Evolutionary conservation across 53 echinoderm and acorn worm species (phyloP), one percentile per base, ranked within the genome.

Genomic region (Echinometra lucunter): DNA sequence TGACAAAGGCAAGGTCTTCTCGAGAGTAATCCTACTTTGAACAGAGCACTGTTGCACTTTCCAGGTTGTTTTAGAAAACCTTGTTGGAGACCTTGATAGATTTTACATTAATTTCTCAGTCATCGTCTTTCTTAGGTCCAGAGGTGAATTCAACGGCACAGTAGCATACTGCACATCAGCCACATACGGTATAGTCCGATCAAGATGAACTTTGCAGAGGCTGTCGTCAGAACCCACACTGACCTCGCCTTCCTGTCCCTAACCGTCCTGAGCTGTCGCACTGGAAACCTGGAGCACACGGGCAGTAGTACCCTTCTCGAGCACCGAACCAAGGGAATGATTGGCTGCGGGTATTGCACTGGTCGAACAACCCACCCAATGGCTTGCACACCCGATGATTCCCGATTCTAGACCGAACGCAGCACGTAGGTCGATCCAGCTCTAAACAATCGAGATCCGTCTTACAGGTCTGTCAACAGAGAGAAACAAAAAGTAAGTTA

Each of bases 371-470:
- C 8, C 91, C 69, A 45, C 91, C 91, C n/a, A 91, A 42, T 28
- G 91, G 91, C 63, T 91, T 91, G 70, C 91, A 91, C 69, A 91
- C 69, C 3, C 91, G 91, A 69, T 66, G 69, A 27, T 91, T 58
- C 2, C 91, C 47, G 15, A 91, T 67, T 44, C 69, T 40, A 1
- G 91, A 91, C 37, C 69, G 91, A 42, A 91, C 91, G 28, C 91
- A 91, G 17, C 91, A 91, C 69, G 91, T 66, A 28, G 91, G 91
- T 30, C 91, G 91, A 69, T 91, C 91, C 23, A 91, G 70, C 27
- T 91, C 66, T 67, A 91, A 67, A 67, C 91, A 91, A 63, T 91
- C 91, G 15, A 91, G 69, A 70, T 91, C 91, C 37, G 66, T 91
- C 16, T 12, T 27, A 91, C 91, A 91, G 28, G 91, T 69, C 91